Percentiles rank a stretch among this genome's conserved stretches.
Evolutionary conservation across 2,113 vertebrate species (phyloP).

Genomic region (Accipiter cooperii): DNA sequence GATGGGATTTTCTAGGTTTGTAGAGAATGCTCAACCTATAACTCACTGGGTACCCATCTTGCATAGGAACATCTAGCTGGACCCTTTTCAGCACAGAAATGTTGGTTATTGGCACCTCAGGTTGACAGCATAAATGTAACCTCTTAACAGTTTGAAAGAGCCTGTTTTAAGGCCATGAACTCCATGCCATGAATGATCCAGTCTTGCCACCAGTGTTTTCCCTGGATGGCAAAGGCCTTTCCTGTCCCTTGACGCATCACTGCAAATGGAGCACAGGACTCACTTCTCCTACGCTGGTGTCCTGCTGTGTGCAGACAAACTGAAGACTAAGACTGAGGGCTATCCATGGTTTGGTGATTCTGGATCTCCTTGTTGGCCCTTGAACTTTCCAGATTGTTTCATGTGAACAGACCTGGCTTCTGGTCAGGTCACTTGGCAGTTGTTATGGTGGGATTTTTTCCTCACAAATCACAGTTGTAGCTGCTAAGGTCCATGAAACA

Average conservation of each 20-base stretch:
- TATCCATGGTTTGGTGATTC: neutral
- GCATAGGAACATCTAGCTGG: neutral
- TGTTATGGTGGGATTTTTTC: neutral
- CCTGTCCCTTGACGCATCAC: neutral
- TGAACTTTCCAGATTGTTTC: neutral
- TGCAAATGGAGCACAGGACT: neutral
- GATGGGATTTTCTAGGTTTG: neutral
- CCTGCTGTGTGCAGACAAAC: neutral
- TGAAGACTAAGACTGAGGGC: neutral
- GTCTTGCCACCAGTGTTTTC: neutral
- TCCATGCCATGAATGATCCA: neutral
- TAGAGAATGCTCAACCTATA: neutral
- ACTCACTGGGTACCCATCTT: neutral
- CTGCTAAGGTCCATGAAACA: neutral
- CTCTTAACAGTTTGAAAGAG: neutral
- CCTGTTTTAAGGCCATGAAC: neutral
- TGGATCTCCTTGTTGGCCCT: neutral
- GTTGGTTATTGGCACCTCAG: neutral
- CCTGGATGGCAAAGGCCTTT: neutral
- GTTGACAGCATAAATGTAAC: neutral
- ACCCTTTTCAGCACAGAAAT: neutral
- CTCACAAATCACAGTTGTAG: neutral
- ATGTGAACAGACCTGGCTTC: neutral
- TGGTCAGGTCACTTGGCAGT: neutral
- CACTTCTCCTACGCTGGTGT: neutral